A percentile compares a stretch with the other conserved stretches of the same genome.
These are phyloP conservation scores for Teleogryllus occipitalis DNA, from an alignment of 1,140 invertebrate genomes.

Conservation along the genomic window DNA sequence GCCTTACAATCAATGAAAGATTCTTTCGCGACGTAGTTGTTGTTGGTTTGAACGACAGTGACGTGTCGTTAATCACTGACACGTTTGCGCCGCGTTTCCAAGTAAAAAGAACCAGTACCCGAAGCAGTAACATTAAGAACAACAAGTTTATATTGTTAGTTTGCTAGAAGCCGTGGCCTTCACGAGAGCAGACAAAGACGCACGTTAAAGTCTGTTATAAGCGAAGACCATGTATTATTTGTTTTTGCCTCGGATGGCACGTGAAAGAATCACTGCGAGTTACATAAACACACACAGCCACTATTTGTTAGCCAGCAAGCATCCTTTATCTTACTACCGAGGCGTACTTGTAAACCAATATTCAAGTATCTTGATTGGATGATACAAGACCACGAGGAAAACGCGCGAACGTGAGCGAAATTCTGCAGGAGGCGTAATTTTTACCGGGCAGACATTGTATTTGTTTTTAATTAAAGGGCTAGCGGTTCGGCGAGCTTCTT, in stretches of 20 bases:
- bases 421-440: not conserved
- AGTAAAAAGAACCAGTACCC: not conserved
- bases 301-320: not conserved
- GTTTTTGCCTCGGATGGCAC: not conserved
- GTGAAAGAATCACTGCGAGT: not conserved
- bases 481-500: not conserved
- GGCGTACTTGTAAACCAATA: not conserved
- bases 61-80: not conserved
- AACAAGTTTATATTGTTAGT: constrained; percentile 2
- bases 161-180: not conserved
- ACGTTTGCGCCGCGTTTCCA: not conserved
- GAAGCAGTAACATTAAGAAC: not conserved
- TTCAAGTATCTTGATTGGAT: not conserved
- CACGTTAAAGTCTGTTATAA: not conserved
- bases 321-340: not conserved
- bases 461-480: not conserved
- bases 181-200: not conserved
- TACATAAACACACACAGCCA: too few relatives aligned
- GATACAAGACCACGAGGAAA: not conserved
- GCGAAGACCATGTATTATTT: not conserved
- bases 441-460: not conserved
- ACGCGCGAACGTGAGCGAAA: not conserved
- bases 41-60: too few relatives aligned
- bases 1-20: too few relatives aligned
- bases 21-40: too few relatives aligned